These are phyloP conservation scores for Procambarus virginalis DNA, from an alignment of 1,140 invertebrate genomes.

Conservation along the genomic window DNA sequence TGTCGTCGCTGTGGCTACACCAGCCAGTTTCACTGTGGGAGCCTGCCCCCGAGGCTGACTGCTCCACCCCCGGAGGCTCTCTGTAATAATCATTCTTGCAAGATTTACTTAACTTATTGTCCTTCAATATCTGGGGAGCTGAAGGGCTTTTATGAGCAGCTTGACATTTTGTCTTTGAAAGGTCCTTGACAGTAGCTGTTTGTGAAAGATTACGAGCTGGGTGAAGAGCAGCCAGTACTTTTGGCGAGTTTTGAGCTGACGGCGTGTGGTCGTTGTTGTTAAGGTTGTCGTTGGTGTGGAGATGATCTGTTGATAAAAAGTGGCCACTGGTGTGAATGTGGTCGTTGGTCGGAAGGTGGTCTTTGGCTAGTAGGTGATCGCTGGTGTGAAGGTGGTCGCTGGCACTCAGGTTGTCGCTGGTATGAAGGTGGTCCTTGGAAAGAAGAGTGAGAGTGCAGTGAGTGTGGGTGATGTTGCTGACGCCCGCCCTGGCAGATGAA, in stretches of 20 bases:
- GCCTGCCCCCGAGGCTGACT: neutral
- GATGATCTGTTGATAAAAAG: too few species aligned
- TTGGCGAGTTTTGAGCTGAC: neutral
- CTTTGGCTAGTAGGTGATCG: neutral
- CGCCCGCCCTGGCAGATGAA: conserved; percentile 11
- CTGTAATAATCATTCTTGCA: neutral
- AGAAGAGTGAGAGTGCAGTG: neutral
- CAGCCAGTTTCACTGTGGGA: neutral
- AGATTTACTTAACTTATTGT: neutral
- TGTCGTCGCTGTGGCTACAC: neutral
- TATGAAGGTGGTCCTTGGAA: neutral
- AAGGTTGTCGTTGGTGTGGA: neutral
- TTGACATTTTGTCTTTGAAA: neutral
- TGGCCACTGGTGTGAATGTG: neutral
- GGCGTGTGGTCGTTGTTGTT: neutral
- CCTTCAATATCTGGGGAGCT: neutral
- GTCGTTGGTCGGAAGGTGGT: neutral
- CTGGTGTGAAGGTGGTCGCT: neutral
- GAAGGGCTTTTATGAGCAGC: neutral
- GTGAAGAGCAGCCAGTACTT: neutral
- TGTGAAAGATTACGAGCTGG: neutral
- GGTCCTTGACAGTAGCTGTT: neutral
- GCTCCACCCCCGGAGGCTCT: neutral
- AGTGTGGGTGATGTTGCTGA: neutral
- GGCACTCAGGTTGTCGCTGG: neutral